Evolutionary conservation across 2,113 vertebrate species (phyloP), one percentile per base, ranked within the genome.

Genomic region (Redunca redunca): DNA sequence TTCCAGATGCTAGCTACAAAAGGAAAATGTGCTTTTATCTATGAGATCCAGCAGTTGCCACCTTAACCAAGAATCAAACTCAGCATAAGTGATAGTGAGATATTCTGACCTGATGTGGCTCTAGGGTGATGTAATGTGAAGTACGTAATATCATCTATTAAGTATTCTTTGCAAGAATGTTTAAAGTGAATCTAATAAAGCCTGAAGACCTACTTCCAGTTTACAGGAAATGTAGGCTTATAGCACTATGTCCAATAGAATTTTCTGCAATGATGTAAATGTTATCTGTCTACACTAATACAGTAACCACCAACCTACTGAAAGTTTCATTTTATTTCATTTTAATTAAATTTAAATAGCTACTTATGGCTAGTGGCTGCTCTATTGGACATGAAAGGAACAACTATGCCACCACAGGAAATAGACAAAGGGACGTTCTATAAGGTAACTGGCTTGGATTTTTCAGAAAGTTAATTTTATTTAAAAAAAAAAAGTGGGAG

Each of bases 1-100:
- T 91, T 98, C 50, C 50, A 89, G 52, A 77, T 86, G 33, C 62
- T 92, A 95, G 83, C 82, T 53, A 67, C 92, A 71, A 93, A 96
- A 50, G 77, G 81, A 90, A 92, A 88, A 85, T 71, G 33, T 91
- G 67, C 46, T 48, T 92, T 58, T 23, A 52, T 58, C 90, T 50
- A 40, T 43, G 46, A 95, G 17, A 89, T 67, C 26, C 94, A 55
- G 57, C 89, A 88, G 28, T 86, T 87, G 60, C 60, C 33, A 86
- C 57, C 80, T 78, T 90, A 78, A 91, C 77, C 23, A 60, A 94
- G 64, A 90, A 95, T 88, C 90, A 91, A 88, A 93, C 21, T 53
- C 58, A 94, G 60, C 53, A 78, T 89, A 92, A 94, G 95, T 88
- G 89, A 77, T 33, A 83, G 48, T 91, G 64, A 84, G 21, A 89